Conservation (phyloP, 2,113 vertebrate genomes). For the Pseudorectes ferrugineus region DNA sequence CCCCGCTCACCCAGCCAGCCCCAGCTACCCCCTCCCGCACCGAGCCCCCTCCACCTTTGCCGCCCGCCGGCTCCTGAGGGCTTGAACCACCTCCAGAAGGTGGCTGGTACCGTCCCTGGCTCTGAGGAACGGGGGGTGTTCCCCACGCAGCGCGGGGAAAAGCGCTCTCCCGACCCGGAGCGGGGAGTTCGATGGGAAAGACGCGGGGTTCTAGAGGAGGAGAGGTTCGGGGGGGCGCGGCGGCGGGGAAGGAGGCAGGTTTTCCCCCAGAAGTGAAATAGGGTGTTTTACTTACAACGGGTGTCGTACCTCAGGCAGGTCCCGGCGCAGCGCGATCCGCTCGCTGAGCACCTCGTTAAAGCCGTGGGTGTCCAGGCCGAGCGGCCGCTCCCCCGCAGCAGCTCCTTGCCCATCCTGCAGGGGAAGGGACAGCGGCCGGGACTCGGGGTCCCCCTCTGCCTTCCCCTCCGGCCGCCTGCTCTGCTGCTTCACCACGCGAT, state of each 20-base stretch:
- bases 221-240: not conserved
- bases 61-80: not conserved
- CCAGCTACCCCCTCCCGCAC: not conserved
- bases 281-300: constrained; percentile 78
- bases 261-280: not conserved
- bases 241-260: not conserved
- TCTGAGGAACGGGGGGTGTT: not conserved
- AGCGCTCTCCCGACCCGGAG: not conserved
- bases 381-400: not conserved
- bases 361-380: constrained; percentile 55
- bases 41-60: not conserved
- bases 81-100: not conserved
- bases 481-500: constrained; percentile 72
- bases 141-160: not conserved
- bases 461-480: constrained; percentile 34
- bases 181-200: not conserved
- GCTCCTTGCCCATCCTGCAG: not conserved
- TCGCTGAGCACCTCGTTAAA: constrained; percentile 74
- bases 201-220: not conserved
- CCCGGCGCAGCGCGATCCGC: constrained; percentile 69
- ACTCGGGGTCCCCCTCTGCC: not conserved
- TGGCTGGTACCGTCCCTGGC: not conserved
- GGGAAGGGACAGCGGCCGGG: constrained; percentile 22
- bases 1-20: not conserved
- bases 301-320: constrained; percentile 80